Base-by-base conservation (phyloP, 2,888 invertebrate species). In the Deilephila elpenor region DNA sequence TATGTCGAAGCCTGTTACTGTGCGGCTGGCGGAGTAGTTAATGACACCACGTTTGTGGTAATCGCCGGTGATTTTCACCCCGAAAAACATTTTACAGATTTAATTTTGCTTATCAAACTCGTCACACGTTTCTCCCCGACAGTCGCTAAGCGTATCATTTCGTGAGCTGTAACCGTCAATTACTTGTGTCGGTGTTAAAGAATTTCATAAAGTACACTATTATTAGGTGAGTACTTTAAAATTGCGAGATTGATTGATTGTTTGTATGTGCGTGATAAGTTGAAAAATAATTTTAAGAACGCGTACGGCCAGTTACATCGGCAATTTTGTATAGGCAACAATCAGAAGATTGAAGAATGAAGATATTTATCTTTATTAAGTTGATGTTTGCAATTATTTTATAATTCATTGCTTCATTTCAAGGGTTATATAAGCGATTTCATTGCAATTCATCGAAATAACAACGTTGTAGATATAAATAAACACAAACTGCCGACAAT, bases 71-170 rank as follows among this genome's bases (percentile, higher is more conserved):
- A 92, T 91, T 92, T 67, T 90, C 88, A 92, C 92, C 87, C 89
- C 88, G 82, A 81, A 88, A 91, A 89, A 88, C 86, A 91, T 90
- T 92, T 91, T 89, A 79, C 79, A 80, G 89, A 87, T 89, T 90
- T 86, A 88, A 87, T 88, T 89, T 90, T 86, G 86, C 85, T 87
- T 90, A 91, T 91, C 91, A 91, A 89, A 90, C 83, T 88, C 86
- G 84, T 87, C 85, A 85, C 88, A 86, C 87, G 88, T 89, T 85
- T 86, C 85, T 81, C 84, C 78, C 79, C 82, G 83, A 82, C 82
- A 83, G 78, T 81, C 80, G 87, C 89, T 91, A 89, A 90, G 88
- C 89, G 85, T 93, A 89, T 93, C 88, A 93, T 93, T 92, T 92
- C 85, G 79, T 80, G 82, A 76, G 80, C 83, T 83, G 86, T 84